Conservation (phyloP, 2,113 vertebrate species). For the Recurvirostra avosetta region DNA sequence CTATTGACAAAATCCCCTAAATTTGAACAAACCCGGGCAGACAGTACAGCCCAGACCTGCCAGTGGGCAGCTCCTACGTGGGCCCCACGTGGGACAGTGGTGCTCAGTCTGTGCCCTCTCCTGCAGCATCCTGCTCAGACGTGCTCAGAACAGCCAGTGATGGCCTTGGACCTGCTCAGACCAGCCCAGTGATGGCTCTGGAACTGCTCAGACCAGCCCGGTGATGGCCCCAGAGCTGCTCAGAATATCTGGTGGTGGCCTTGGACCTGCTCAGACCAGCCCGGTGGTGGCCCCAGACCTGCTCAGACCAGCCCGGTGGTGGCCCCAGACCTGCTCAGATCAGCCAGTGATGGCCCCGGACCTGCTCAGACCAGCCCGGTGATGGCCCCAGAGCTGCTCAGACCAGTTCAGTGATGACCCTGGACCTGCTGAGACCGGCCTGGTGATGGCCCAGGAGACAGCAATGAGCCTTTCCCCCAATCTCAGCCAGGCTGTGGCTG, state of each 20-base stretch:
- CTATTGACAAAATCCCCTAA: background rate
- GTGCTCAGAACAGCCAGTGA: background rate
- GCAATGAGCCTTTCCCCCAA: background rate
- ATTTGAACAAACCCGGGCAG: background rate
- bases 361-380: background rate
- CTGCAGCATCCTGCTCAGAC: background rate
- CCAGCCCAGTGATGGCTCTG: background rate
- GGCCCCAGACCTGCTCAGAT: background rate
- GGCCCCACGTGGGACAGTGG: accelerated
- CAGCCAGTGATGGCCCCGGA: accelerated
- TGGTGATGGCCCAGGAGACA: background rate
- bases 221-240: background rate
- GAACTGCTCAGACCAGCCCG: background rate
- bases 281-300: accelerated
- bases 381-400: background rate
- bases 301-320: background rate
- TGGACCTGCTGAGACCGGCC: background rate
- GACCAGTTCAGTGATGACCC: background rate
- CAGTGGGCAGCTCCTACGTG: background rate
- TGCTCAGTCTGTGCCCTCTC: too few species aligned
- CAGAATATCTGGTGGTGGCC: background rate
- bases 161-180: background rate
- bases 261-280: background rate
- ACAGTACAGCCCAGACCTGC: background rate
- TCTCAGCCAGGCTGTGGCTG: background rate